These are phyloP conservation scores for Pampus argenteus DNA, from an alignment of 2,797 vertebrate genomes.

Conservation along the genomic window DNA sequence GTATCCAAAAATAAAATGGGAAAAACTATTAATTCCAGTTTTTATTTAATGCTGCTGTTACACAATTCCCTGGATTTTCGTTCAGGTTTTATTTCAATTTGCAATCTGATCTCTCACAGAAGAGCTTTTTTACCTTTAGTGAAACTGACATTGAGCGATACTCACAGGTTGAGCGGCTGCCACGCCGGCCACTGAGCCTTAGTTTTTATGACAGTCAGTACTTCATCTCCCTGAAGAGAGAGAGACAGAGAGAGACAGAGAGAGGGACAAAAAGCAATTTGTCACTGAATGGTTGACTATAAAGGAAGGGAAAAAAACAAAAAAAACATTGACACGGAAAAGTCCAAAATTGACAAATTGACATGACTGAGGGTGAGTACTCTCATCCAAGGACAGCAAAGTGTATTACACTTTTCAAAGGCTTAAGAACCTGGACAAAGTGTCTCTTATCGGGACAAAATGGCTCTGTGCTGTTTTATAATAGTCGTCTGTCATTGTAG, in stretches of 20 bases:
- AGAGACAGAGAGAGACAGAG: conserved; percentile 37
- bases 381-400: conserved; percentile 54
- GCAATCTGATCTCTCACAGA: not conserved
- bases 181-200: conserved; percentile 99
- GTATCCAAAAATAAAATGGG: too few relatives aligned
- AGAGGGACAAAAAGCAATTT: conserved; percentile 43
- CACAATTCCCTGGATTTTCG: not conserved
- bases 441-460: conserved; percentile 56
- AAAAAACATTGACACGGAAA: conserved; percentile 50
- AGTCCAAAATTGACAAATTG: conserved; percentile 55
- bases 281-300: conserved; percentile 47
- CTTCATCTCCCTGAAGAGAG: conserved; percentile 91
- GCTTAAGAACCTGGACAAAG: conserved; percentile 52
- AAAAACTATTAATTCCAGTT: not conserved
- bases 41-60: not conserved
- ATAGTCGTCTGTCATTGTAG: conserved; percentile 47
- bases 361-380: conserved; percentile 44
- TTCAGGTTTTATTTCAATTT: not conserved
- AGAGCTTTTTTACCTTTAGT: not conserved
- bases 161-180: conserved; percentile 99
- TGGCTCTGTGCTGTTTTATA: conserved; percentile 43
- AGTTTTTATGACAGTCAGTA: conserved; percentile 98
- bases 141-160: conserved; percentile 63
- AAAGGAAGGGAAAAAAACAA: conserved; percentile 37
- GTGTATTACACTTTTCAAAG: conserved; percentile 45